Base-by-base conservation (phyloP, 2,888 invertebrate species). In the Caenorhabditis virilis region DNA sequence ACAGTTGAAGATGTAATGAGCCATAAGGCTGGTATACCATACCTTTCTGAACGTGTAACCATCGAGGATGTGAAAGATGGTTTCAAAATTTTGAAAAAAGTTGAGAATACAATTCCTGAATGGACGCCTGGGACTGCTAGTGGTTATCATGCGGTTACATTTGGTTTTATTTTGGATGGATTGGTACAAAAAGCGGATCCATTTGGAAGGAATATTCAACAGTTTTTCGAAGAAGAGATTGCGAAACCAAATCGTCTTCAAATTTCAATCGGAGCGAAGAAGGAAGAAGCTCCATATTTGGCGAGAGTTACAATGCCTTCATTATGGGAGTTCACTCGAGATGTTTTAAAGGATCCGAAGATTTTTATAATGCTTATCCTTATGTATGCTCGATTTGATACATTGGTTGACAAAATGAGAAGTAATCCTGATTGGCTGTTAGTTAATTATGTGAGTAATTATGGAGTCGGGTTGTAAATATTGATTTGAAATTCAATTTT, bases 61-160 rank as follows among this genome's bases (percentile, higher is more conserved):
- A 51, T 65, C 15, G 57, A 61, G 7, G 64, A 69, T 41, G 53
- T 69, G 0, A 43, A 54, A 25, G 16, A 51, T 23, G 47, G 56
- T 3, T 16, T 11, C 36, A 48, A 27, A 30, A 56, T 58, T 4
- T 45, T 68, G 54, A 36, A 68, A 11, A 67, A 84, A 38, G 61
- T 83, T 2, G 85, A 83, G 27, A 68, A 70, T 13, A 81, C 83
- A 9, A 71, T 70, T 47, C 84, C 85, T 9, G 69, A 74, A 11
- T 85, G 84, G 84, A 47, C 48, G 20, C 78, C 82, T 0, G 72
- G 72, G 23, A 69, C 72, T 2, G 76, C 79, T 3, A 64, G 69
- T 50, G 84, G 83, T 5, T 85, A 85, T 68, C 85, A 85, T 71
- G 82, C 78, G 2, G 67, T 84, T 6, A 84, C 85, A 1, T 81